Base-by-base conservation (phyloP, 2,113 vertebrate species). In the Pogona vitticeps region DNA sequence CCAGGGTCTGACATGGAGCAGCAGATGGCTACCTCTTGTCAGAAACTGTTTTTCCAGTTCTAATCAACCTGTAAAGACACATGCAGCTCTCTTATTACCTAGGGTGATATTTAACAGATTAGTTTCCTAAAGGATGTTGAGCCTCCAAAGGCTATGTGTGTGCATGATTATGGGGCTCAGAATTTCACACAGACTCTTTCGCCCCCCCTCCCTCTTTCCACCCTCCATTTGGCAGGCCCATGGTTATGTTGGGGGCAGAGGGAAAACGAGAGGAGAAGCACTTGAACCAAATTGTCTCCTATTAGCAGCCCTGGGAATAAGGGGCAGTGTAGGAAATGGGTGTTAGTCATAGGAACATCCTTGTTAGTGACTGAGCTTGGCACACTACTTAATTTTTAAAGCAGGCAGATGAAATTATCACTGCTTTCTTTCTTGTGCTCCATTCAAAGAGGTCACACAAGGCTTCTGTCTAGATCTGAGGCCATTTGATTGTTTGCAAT, bases 41-140 rank as follows among this genome's bases (percentile, higher is more conserved):
- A 61, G 56, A 18, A 38, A 18, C 65, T 13, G 23, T 77, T 56
- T 72, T 38, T 72, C 12, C n/a, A 21, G 15, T 26, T 56, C 75
- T 28, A 81, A 28, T 46, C 68, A 80, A 72, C 56, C 68, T 86
- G 68, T 63, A 86, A 80, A 80, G 77, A 80, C 70, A 80, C 56
- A 56, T 73, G 77, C 68, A 17, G 46, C 46, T 28, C 68, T 76
- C 56, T 20, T 73, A 23, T 26, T 80, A 36, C 23, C 63, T n/a
- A 59, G 26, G 58, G 68, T 86, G 85, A 86, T 63, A 73, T 65
- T 86, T 80, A 86, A 86, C 52, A 36, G 58, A 86, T 86, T 80
- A 31, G 31, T 65, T 73, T 81, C 78, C 70, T 56, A 52, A 80
- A 86, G 42, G 85, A 52, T 20, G 77, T 63, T 86, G 52, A 71